Conservation (phyloP, 2,888 invertebrate genomes). For the Pemphredon lugubris region DNA sequence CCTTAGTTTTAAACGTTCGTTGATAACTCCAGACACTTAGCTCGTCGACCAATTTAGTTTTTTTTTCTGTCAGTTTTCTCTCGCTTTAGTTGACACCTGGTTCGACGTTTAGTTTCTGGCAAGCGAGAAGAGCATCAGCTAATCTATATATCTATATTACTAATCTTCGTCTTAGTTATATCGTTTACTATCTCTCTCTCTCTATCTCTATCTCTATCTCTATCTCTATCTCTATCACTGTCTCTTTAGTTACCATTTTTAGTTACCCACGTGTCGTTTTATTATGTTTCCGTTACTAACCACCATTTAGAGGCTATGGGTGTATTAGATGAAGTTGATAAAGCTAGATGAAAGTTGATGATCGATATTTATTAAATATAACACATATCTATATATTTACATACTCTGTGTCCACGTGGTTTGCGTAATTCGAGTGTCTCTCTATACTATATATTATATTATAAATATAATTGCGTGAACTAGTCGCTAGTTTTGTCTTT, state of each 20-base stretch:
- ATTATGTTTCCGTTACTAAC: constrained; percentile 40
- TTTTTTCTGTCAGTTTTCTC: constrained; percentile 41
- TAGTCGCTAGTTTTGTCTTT: constrained; percentile 47
- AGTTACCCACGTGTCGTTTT: constrained; percentile 26
- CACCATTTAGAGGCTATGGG: constrained; percentile 71
- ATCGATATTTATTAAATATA: constrained; percentile 55
- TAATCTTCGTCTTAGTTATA: constrained; percentile 42
- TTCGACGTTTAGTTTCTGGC: constrained; percentile 55
- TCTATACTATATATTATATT: constrained; percentile 29
- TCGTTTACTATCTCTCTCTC: background rate
- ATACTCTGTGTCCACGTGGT: constrained; percentile 55
- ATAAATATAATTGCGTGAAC: constrained; percentile 17
- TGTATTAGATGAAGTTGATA: constrained; percentile 73
- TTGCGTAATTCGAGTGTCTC: constrained; percentile 56
- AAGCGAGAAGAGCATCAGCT: constrained; percentile 53
- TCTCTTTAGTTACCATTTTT: constrained; percentile 39
- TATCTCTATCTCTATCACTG: background rate
- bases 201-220: constrained; percentile 1
- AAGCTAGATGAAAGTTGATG: constrained; percentile 62
- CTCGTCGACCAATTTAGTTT: constrained; percentile 40
- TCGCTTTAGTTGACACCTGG: constrained; percentile 56
- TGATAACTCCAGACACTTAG: constrained; percentile 28
- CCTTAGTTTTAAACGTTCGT: constrained; percentile 52
- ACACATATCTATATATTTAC: constrained; percentile 47
- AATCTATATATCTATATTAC: constrained; percentile 30